Evolutionary conservation across 2,888 invertebrate species (phyloP), one percentile per base, ranked within the genome.

Genomic region (Blastobasis adustella): DNA sequence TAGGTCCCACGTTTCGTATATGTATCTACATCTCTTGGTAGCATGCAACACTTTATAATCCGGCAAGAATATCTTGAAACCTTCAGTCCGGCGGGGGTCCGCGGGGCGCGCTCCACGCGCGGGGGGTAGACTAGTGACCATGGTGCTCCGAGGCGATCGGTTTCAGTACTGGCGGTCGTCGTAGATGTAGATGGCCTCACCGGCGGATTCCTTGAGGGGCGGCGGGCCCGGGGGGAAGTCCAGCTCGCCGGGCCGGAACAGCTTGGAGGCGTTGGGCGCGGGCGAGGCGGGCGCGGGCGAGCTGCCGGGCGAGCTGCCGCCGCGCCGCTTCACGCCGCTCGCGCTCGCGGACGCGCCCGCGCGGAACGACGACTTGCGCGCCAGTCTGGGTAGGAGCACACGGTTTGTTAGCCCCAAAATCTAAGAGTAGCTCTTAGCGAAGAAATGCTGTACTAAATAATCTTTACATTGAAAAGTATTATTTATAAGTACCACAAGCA

Each of bases 351-450:
- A 72, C 41, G 89, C 58, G 3, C 71, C 63, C 43, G 90, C 79
- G 52, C 93, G 90, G 79, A 93, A 92, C 36, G 93, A 92, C 1
- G 92, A 93, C 46, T 93, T 89, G 41, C 93, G 86, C 6, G 94
- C 92, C 69, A 94, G 89, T 62, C 94, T 91, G 47, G 23, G 1
- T 23, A 23, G 23, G 23, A 23, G 23, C 23, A 23, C 23, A 23
- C 23, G 23, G 23, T 23, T 23, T 23, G 23, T 23, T 23, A 23
- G 23, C 23, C 23, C 3, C 23, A 3, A 23, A 23, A 23, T 23
- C 2, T 23, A 23, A 23, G 23, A 23, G 23, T 23, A 2, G 23
- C 1, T 3, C 23, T 23, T 23, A 3, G 3, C 23, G 23, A 23
- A 23, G 23, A 23, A 23, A 23, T 23, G 23, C 23, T 23, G 23